phyloP scores from a whole-genome alignment of 2,888 invertebrate species.

The Eristalinus sepulchralis region DNA sequence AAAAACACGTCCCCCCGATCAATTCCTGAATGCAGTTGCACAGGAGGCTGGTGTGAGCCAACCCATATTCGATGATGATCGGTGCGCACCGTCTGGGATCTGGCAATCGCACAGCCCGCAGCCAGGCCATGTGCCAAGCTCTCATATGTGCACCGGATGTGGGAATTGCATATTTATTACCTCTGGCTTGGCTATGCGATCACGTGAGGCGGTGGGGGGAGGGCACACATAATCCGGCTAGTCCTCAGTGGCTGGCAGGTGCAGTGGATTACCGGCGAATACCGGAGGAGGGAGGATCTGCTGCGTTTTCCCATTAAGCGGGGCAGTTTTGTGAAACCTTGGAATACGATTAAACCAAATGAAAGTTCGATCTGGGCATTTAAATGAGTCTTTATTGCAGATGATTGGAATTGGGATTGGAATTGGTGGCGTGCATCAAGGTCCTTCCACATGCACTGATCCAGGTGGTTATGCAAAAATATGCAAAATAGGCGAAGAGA shows the following conservation, averaged over 20 bases:
- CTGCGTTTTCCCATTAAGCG: constrained; percentile 37
- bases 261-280: constrained; percentile 37
- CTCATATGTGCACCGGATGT: constrained; percentile 63
- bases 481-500: neutral
- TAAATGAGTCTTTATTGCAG: constrained; percentile 57
- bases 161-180: constrained; percentile 60
- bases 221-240: neutral
- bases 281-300: neutral
- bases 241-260: neutral
- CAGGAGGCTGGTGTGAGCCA: constrained; percentile 35
- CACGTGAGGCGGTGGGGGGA: neutral
- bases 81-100: constrained; percentile 14
- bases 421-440: neutral
- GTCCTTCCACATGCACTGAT: neutral
- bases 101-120: constrained; percentile 10
- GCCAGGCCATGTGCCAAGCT: constrained; percentile 1
- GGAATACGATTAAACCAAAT: constrained; percentile 58
- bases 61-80: constrained; percentile 52
- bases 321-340: constrained; percentile 45
- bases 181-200: constrained; percentile 41
- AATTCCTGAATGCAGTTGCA: constrained; percentile 25
- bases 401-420: neutral
- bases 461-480: neutral
- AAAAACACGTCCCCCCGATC: neutral
- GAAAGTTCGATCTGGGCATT: constrained; percentile 59